These are phyloP conservation scores for Galago senegalensis DNA, from an alignment of 2,797 vertebrate species.

Conservation along the genomic window DNA sequence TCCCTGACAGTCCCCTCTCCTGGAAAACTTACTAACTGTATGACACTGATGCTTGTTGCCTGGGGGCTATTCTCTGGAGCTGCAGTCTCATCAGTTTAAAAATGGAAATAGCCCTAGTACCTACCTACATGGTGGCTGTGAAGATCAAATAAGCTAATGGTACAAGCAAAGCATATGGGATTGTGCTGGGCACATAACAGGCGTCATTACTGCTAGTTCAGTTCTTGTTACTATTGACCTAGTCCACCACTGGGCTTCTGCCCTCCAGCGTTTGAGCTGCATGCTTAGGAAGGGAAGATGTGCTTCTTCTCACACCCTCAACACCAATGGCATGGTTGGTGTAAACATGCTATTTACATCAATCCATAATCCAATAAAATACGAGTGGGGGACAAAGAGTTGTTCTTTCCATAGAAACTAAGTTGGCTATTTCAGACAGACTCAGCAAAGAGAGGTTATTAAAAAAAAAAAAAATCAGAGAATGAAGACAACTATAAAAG, in stretches of 20 bases:
- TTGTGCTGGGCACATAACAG: background rate
- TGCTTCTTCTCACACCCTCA: background rate
- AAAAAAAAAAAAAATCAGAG: conserved; percentile 34
- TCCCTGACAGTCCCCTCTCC: fast-evolving
- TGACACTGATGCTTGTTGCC: fast-evolving
- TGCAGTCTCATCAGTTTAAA: background rate
- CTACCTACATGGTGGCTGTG: background rate
- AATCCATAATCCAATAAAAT: background rate
- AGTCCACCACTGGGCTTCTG: background rate
- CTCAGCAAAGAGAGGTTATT: background rate
- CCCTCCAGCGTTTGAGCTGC: background rate
- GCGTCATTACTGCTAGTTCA: background rate
- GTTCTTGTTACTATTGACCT: background rate
- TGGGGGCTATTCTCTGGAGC: background rate
- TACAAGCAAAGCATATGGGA: background rate
- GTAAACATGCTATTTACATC: background rate
- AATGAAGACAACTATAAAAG: conserved; percentile 21
- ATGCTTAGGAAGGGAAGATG: background rate
- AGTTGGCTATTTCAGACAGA: conserved; percentile 47
- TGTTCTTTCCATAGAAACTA: background rate
- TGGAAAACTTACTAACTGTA: background rate
- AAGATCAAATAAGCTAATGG: background rate
- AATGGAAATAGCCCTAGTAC: background rate
- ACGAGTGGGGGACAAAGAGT: background rate
- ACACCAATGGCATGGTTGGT: background rate